Percentiles rank a stretch among this genome's conserved stretches.
These are phyloP conservation scores for Noctua pronuba DNA, from an alignment of 2,888 invertebrate genomes.

Conservation along the genomic window DNA sequence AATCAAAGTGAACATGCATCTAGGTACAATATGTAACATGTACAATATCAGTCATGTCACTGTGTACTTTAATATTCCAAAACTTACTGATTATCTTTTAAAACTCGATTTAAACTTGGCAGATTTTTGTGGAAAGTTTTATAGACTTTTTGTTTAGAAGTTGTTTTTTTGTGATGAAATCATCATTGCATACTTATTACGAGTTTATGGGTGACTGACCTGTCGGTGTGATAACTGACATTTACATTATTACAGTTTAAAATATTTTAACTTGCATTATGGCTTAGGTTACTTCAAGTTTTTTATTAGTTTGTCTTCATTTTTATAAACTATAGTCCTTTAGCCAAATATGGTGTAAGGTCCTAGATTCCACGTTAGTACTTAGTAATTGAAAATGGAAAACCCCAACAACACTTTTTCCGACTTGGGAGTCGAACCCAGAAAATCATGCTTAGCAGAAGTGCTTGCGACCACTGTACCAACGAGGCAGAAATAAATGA, in stretches of 20 bases:
- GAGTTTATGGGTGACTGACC: conserved; percentile 12
- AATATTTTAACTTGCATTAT: not conserved
- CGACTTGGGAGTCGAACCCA: not conserved
- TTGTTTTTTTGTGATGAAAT: conserved; percentile 17
- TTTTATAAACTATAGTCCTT: not conserved
- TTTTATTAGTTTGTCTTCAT: not conserved
- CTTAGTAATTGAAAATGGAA: not conserved
- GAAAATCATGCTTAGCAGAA: not conserved
- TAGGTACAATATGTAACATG: not conserved
- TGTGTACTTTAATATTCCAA: conserved; percentile 11
- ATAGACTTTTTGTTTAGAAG: conserved; percentile 36
- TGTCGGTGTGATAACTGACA: not conserved
- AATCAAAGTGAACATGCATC: not conserved
- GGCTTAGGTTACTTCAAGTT: not conserved
- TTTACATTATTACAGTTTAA: not conserved
- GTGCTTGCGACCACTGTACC: not conserved
- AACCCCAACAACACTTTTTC: not conserved
- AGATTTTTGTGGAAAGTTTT: conserved; percentile 26
- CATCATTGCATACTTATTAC: conserved; percentile 2
- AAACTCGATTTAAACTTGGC: conserved; percentile 46
- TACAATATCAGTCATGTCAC: not conserved
- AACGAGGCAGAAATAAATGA: not conserved
- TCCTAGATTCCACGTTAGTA: not conserved
- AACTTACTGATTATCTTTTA: conserved; percentile 36
- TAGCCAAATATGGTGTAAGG: not conserved